Evolutionary conservation across 2,113 vertebrate genomes (phyloP).

Genomic region (Platichthys flesus): DNA sequence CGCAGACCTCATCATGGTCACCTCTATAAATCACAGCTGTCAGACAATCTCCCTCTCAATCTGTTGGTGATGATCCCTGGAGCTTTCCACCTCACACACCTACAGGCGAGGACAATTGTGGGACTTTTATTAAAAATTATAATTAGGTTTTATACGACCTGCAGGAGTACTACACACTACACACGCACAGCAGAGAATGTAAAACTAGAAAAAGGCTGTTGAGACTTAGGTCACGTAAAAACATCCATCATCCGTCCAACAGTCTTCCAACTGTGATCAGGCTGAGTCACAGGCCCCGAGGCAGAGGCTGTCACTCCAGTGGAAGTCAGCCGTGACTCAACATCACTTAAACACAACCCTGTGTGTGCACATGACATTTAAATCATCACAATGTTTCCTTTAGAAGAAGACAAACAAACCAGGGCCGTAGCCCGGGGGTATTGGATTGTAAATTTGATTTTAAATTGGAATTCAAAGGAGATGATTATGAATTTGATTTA

Average conservation of each 20-base stretch:
- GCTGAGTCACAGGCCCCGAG: conserved; percentile 23
- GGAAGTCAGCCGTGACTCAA: conserved; percentile 52
- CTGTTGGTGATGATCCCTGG: neutral
- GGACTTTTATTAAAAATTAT: neutral
- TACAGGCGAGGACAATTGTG: neutral
- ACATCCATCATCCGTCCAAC: conserved; percentile 16
- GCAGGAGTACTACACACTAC: conserved; percentile 13
- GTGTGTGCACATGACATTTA: conserved; percentile 45
- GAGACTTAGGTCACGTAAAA: conserved; percentile 9
- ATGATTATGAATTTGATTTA: neutral
- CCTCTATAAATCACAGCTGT: neutral
- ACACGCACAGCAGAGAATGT: conserved; percentile 33
- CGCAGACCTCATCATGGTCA: neutral
- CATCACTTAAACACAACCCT: conserved; percentile 42
- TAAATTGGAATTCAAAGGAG: too few relatives aligned
- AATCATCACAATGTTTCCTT: conserved; percentile 14
- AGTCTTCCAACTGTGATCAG: neutral
- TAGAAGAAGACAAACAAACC: conserved; percentile 20
- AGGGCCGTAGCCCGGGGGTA: neutral
- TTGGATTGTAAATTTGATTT: neutral
- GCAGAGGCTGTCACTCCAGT: conserved; percentile 42
- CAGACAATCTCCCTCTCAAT: neutral
- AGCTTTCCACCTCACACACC: neutral
- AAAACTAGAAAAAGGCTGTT: conserved; percentile 34
- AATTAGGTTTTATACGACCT: neutral